Conservation (phyloP, 2,888 invertebrate genomes). For the Danaus chrysippus region DNA sequence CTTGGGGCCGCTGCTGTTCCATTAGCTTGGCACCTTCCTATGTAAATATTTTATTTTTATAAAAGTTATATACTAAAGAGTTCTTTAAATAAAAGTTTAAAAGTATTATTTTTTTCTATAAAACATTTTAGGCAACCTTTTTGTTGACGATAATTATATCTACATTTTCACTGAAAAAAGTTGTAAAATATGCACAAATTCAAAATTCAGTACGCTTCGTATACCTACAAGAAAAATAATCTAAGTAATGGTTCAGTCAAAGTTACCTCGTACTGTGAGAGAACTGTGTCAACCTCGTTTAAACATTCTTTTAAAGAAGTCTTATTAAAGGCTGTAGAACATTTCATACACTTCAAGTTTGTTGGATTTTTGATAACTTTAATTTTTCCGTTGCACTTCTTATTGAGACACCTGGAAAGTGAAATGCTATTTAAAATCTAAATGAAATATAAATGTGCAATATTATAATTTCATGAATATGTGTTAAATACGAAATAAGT, state of each 20-base stretch:
- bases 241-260: background rate
- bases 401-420: conserved; percentile 54
- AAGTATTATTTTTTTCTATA: background rate
- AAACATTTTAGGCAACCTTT: background rate
- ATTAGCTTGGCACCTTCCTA: conserved; percentile 66
- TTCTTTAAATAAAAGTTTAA: background rate
- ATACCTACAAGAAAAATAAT: background rate
- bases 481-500: background rate
- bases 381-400: conserved; percentile 53
- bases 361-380: conserved; percentile 47
- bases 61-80: background rate
- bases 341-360: conserved; percentile 46
- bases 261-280: conserved; percentile 54
- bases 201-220: background rate
- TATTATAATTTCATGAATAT: background rate
- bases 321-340: conserved; percentile 47
- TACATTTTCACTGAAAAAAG: too few species aligned
- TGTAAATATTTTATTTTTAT: conserved; percentile 11
- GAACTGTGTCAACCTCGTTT: conserved; percentile 50
- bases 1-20: conserved; percentile 72
- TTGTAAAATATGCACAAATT: too few species aligned
- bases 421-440: background rate
- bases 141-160: too few species aligned
- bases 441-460: background rate
- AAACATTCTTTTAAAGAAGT: conserved; percentile 49